These are phyloP conservation scores for Drosophila aldrichi DNA, from an alignment of 2,888 invertebrate species.

Conservation along the genomic window DNA sequence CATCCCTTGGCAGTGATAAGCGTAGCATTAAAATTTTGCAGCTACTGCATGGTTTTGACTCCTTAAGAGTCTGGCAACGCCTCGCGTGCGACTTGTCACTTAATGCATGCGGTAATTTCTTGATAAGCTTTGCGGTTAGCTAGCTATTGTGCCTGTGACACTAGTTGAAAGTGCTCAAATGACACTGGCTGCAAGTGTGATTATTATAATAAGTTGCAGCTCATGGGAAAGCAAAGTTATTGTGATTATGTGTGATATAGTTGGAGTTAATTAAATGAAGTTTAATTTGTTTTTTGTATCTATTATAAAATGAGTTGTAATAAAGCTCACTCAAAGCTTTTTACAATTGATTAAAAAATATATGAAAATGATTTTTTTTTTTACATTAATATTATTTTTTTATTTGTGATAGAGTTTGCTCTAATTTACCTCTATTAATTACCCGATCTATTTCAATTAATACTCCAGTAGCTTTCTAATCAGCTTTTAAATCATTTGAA, in stretches of 20 bases:
- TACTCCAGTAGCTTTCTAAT: too few species aligned
- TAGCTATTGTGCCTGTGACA: constrained; percentile 2
- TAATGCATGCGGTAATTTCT: constrained; percentile 54
- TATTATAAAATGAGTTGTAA: neutral
- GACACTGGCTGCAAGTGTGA: constrained; percentile 29
- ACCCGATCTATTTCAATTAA: too few species aligned
- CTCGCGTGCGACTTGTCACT: constrained; percentile 24
- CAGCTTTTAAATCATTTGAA: too few species aligned
- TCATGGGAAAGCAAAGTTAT: neutral
- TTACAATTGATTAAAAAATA: too few species aligned
- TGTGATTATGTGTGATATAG: too few species aligned
- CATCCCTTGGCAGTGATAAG: constrained; percentile 66
- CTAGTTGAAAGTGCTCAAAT: constrained; percentile 21
- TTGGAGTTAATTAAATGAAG: too few species aligned
- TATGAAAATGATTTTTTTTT: too few species aligned
- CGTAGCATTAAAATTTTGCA: constrained; percentile 50
- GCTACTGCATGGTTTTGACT: constrained; percentile 63
- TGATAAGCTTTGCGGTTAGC: constrained; percentile 31
- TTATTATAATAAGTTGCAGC: neutral
- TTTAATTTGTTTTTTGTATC: neutral
- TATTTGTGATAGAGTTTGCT: too few species aligned
- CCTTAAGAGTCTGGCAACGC: constrained; percentile 53
- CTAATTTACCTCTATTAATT: too few species aligned
- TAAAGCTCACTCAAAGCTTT: neutral
- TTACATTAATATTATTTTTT: too few species aligned